These are phyloP conservation scores for Subacronicta megacephala DNA, from an alignment of 2,888 invertebrate genomes.

Conservation along the genomic window DNA sequence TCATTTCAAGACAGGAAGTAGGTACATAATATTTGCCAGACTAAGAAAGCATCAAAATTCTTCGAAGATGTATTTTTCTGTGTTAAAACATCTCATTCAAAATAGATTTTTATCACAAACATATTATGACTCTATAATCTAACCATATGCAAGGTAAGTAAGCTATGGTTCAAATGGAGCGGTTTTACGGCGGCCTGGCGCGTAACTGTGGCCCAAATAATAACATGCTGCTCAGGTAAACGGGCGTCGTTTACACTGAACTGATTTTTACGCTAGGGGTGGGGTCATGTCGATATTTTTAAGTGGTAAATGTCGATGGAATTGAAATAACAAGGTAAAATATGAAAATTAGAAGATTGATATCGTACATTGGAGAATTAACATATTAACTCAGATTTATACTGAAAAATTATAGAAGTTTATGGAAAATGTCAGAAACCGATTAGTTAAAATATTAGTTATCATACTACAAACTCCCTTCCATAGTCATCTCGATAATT, in stretches of 20 bases:
- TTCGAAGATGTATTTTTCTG: conserved; percentile 30
- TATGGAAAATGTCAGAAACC: no score
- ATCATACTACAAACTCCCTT: no score
- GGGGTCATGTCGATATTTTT: conserved; percentile 16
- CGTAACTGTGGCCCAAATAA: conserved; percentile 70
- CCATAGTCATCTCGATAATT: no score
- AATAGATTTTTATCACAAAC: conserved; percentile 53
- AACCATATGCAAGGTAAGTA: conserved; percentile 25
- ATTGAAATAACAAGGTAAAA: conserved; percentile 3
- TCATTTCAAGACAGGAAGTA: no score
- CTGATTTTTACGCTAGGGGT: conserved; percentile 67
- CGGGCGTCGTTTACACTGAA: conserved; percentile 73
- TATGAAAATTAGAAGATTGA: background rate
- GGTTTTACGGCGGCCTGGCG: conserved; percentile 61
- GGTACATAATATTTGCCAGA: no score
- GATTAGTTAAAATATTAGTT: no score
- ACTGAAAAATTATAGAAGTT: no score
- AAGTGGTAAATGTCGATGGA: conserved; percentile 1
- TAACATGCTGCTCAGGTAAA: conserved; percentile 76
- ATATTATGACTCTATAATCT: conserved; percentile 44
- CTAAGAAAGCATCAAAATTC: conserved; percentile 38
- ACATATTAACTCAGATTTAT: no score
- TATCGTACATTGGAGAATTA: no score
- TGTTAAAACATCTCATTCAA: conserved; percentile 41
- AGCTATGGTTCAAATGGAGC: conserved; percentile 19